Evolutionary conservation across 2,888 invertebrate genomes (phyloP).

Genomic region (Cylloceria caligata): DNA sequence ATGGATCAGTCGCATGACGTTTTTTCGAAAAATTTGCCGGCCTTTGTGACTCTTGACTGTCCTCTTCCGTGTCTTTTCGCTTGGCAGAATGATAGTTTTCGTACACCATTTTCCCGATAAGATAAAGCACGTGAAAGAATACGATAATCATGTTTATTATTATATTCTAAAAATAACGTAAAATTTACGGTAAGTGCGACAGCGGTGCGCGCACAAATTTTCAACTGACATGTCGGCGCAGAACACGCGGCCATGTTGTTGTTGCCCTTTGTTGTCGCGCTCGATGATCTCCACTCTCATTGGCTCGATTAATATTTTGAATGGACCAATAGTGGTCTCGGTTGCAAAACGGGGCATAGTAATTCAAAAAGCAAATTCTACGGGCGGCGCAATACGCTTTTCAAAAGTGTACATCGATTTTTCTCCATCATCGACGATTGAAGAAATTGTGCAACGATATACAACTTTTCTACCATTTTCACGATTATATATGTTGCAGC

Average conservation of each 20-base stretch:
- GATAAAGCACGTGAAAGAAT: slow-evolving; percentile 77
- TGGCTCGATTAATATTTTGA: slow-evolving; percentile 64
- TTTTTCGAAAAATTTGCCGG: slow-evolving; percentile 1
- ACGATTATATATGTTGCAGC: no score
- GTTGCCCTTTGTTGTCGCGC: slow-evolving; percentile 64
- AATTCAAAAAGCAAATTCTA: no score
- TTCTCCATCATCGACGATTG: no score
- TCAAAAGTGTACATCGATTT: no score
- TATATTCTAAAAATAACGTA: slow-evolving; percentile 47
- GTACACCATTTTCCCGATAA: slow-evolving; percentile 77
- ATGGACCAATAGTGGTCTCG: slow-evolving; percentile 57
- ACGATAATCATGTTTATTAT: slow-evolving; percentile 76
- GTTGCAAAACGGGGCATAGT: no score
- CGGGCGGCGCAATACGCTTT: no score
- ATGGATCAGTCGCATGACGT: slow-evolving; percentile 7
- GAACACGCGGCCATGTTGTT: slow-evolving; percentile 72
- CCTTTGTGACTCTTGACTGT: neutral
- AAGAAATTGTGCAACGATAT: no score
- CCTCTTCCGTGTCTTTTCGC: slow-evolving; percentile 37
- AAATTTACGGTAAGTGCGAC: slow-evolving; percentile 49
- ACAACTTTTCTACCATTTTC: no score
- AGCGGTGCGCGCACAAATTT: slow-evolving; percentile 60
- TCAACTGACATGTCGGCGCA: slow-evolving; percentile 50
- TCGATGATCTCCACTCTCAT: slow-evolving; percentile 43
- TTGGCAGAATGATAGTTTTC: slow-evolving; percentile 64